A percentile compares a stretch with the other conserved stretches of the same genome.
These are phyloP conservation scores for Bilobella aurantiaca DNA, from an alignment of 1,140 invertebrate genomes.

Conservation along the genomic window DNA sequence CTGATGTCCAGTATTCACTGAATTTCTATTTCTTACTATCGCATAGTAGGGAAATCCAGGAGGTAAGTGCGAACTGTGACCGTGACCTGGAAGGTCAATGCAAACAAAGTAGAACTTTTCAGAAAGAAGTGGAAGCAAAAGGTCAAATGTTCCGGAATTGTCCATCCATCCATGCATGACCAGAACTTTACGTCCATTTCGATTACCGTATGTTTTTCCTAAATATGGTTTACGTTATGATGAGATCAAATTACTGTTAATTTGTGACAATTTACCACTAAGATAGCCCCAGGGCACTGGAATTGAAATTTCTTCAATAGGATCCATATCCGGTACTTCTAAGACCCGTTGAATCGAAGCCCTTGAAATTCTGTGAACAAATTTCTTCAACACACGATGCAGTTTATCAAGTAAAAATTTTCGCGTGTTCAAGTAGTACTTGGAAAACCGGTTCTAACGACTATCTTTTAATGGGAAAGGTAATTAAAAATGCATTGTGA, in stretches of 20 bases:
- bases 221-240: no score
- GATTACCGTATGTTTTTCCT: slow-evolving; percentile 13
- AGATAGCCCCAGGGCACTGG: slow-evolving; percentile 11
- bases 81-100: slow-evolving; percentile 4
- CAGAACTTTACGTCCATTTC: neutral
- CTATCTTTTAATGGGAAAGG: no score
- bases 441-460: neutral
- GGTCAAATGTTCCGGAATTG: slow-evolving; percentile 14
- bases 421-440: neutral
- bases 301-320: slow-evolving; percentile 1
- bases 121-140: neutral
- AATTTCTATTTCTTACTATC: neutral
- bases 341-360: no score
- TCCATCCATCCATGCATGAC: slow-evolving; percentile 14
- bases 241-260: no score
- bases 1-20: neutral
- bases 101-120: neutral
- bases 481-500: no score
- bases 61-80: neutral
- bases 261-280: neutral
- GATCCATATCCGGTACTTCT: neutral
- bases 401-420: no score
- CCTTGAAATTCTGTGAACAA: no score
- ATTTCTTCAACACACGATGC: no score
- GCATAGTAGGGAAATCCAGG: neutral